phyloP scores from a whole-genome alignment of 1,140 invertebrate species.

The Papilio glaucus region DNA sequence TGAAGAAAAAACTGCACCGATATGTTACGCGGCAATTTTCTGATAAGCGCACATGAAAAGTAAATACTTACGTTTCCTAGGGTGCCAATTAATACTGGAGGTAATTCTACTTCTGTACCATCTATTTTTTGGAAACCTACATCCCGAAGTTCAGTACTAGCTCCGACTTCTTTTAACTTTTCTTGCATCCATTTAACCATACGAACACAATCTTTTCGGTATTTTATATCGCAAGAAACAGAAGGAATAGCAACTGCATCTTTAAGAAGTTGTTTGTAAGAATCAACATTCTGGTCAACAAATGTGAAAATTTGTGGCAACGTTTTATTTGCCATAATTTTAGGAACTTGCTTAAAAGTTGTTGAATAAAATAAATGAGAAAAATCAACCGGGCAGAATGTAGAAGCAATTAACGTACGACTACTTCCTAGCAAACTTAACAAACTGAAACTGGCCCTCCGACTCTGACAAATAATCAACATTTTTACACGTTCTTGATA shows the following conservation, averaged over 20 bases:
- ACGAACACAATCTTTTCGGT: slow-evolving; percentile 87
- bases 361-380: slow-evolving; percentile 48
- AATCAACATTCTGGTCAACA: slow-evolving; percentile 90
- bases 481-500: slow-evolving; percentile 3
- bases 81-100: slow-evolving; percentile 93
- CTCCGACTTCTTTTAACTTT: slow-evolving; percentile 90
- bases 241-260: slow-evolving; percentile 97
- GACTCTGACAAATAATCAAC: slow-evolving; percentile 36
- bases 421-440: slow-evolving; percentile 45
- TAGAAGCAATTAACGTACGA: slow-evolving; percentile 42
- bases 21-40: not conserved
- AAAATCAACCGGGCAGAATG: slow-evolving; percentile 42
- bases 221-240: slow-evolving; percentile 95
- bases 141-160: slow-evolving; percentile 89
- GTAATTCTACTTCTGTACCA: slow-evolving; percentile 90
- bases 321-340: slow-evolving; percentile 69
- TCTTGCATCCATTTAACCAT: slow-evolving; percentile 91
- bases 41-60: slow-evolving; percentile 10
- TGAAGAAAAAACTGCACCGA: not conserved
- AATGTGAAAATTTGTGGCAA: slow-evolving; percentile 85
- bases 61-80: slow-evolving; percentile 89
- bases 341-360: slow-evolving; percentile 47
- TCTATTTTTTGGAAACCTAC: slow-evolving; percentile 92
- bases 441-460: slow-evolving; percentile 49
- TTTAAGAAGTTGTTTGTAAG: slow-evolving; percentile 91